Percentiles rank a stretch among this genome's conserved stretches.
These are phyloP conservation scores for Melanotaenia parkinsoni DNA, from an alignment of 2,797 vertebrate species.

Conservation along the genomic window DNA sequence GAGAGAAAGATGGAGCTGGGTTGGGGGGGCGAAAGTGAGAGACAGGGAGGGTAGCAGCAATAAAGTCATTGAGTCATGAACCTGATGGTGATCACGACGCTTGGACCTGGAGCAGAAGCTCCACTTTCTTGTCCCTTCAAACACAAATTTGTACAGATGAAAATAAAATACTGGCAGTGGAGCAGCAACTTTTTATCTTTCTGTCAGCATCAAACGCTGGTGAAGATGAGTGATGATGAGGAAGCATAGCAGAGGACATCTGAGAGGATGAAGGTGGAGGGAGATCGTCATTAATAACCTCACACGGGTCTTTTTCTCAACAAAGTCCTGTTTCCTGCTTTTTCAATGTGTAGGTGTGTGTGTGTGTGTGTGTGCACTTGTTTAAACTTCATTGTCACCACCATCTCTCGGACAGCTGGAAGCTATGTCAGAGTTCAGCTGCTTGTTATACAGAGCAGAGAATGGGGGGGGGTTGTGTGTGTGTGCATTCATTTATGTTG, in stretches of 20 bases:
- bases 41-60: slow-evolving; percentile 12
- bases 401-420: slow-evolving; percentile 75
- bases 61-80: slow-evolving; percentile 55
- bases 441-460: slow-evolving; percentile 68
- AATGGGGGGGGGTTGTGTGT: slow-evolving; percentile 27
- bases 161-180: too few species aligned
- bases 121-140: slow-evolving; percentile 26
- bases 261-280: slow-evolving; percentile 45
- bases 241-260: slow-evolving; percentile 47
- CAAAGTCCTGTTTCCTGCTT: slow-evolving; percentile 53
- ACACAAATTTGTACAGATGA: slow-evolving; percentile 22
- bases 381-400: slow-evolving; percentile 72
- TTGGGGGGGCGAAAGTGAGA: slow-evolving; percentile 33
- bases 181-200: slow-evolving; percentile 40
- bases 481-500: slow-evolving; percentile 16
- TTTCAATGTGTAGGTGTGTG: slow-evolving; percentile 20
- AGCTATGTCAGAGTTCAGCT: slow-evolving; percentile 78
- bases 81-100: slow-evolving; percentile 55
- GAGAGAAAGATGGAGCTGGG: slow-evolving; percentile 30
- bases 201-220: slow-evolving; percentile 12
- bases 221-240: slow-evolving; percentile 39
- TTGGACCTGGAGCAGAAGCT: slow-evolving; percentile 34
- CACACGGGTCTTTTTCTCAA: slow-evolving; percentile 57
- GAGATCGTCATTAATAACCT: slow-evolving; percentile 62
- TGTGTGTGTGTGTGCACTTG: slow-evolving; percentile 46